Evolutionary conservation across 1,140 invertebrate genomes (phyloP), one percentile per base, ranked within the genome.

Genomic region (Ips typographus): DNA sequence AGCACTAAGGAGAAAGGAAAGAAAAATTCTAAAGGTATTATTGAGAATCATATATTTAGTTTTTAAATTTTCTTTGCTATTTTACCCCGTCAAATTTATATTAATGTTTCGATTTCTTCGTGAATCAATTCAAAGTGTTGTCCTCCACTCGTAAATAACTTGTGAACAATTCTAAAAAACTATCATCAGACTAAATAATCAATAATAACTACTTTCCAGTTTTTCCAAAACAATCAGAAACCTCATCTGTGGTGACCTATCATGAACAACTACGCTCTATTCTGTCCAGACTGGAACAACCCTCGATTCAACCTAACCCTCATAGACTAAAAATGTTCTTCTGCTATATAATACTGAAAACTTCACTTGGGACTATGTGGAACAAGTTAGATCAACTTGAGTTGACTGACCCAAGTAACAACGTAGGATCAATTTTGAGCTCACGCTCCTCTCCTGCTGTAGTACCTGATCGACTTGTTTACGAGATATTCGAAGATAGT

Each of bases 401-500:
- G 22, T 22, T 22, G 22, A 22, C 22, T 22, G 22, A 22, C 22
- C 22, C 22, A 22, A 22, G 22, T 22, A 22, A 22, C 22, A 22
- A 22, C 22, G 22, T 22, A 22, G 22, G 22, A 22, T 22, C 22
- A 22, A 22, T 22, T 22, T 22, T 22, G 22, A 22, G 22, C 22
- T 22, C 22, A 22, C 22, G 22, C 22, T 22, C 22, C 22, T 22
- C 22, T 22, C 22, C 22, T 22, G 0, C 22, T 22, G 22, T 22
- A 22, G 22, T 65, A 3, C 58, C 51, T 43, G 68, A 70, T 8
- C 65, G 74, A 47, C 4, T 74, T 22, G 39, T 71, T 7, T 75
- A 70, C 59, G 74, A 75, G 57, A 66, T 66, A 39, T 72, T 75
- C 47, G 74, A 75, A 1, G 65, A 73, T 43, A 37, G 52, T n/a